Evolutionary conservation across 2,888 invertebrate species (phyloP).

Genomic region (Sinohyriopsis cumingii): DNA sequence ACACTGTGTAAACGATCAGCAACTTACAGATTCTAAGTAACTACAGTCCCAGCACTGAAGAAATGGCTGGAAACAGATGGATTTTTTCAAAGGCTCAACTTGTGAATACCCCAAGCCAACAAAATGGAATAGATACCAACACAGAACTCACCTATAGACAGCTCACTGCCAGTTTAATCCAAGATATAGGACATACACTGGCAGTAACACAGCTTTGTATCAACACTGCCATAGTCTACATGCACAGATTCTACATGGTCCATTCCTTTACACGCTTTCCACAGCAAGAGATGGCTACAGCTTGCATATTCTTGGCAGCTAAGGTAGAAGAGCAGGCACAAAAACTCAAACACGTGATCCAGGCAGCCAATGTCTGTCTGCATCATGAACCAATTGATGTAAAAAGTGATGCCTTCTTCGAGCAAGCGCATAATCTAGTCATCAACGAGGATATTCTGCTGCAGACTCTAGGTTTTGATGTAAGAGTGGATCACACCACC

Average conservation of each 20-base stretch:
- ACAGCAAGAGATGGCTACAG: constrained; percentile 90
- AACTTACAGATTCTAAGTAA: no score
- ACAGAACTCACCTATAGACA: constrained; percentile 96
- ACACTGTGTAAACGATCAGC: no score
- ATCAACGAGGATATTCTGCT: constrained; percentile 97
- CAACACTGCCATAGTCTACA: constrained; percentile 98
- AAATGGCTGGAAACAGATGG: constrained; percentile 79
- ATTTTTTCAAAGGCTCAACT: constrained; percentile 95
- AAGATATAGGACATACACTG: constrained; percentile 98
- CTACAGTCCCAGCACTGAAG: no score
- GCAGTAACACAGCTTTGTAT: constrained; percentile 98
- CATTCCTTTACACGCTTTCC: constrained; percentile 98
- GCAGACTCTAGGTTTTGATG: constrained; percentile 98
- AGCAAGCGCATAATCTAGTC: constrained; percentile 92
- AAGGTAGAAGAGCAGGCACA: constrained; percentile 99
- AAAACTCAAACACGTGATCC: constrained; percentile 97
- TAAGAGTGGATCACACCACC: constrained; percentile 98
- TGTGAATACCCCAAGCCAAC: constrained; percentile 91
- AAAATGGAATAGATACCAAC: constrained; percentile 92
- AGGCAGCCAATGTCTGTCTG: constrained; percentile 91
- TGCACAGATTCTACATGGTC: constrained; percentile 99
- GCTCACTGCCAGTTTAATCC: constrained; percentile 97
- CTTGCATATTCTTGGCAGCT: constrained; percentile 95
- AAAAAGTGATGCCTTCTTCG: constrained; percentile 83
- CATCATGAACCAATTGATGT: constrained; percentile 80